Evolutionary conservation across 2,113 vertebrate genomes (phyloP), one percentile per base, ranked within the genome.

Genomic region (Psittacus erithacus): DNA sequence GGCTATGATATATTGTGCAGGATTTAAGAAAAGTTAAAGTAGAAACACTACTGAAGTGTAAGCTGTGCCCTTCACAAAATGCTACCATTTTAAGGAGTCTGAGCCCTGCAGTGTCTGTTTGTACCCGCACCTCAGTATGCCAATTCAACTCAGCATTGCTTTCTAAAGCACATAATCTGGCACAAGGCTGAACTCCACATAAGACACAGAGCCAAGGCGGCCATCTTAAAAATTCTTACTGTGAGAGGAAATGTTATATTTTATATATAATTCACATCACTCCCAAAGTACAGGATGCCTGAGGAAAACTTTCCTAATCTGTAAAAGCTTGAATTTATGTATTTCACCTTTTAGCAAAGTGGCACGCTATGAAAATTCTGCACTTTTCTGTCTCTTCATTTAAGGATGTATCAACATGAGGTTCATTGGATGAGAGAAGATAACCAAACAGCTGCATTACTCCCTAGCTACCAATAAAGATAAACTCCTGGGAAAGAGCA

Each of bases 401-500:
- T 92, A 77, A 94, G 88, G 35, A 80, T 52, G 8, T 47, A 76
- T 73, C 47, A 88, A 53, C 31, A 44, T 39, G 46, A 91, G 14
- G 22, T 62, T 78, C 39, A 52, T 62, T 63, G 52, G 63, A 80
- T 31, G 47, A 82, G 39, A 90, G 35, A 33, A 85, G 47, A 77
- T 8, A 8, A 65, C 43, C 29, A 73, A 90, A 57, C 12, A 87
- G 25, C 47, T 84, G 60, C 38, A 33, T 53, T 69, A 60, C 14
- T 93, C 52, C 39, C 33, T 39, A 79, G 39, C 43, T 85, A 82
- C 46, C 29, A 63, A 59, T 63, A 52, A 93, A 95, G 60, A 73
- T 70, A 81, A 88, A 88, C 63, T 74, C 13, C 33, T 64, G 50
- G 59, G 64, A 90, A 93, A 94, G 60, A 27, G 39, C 14, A 82